Evolutionary conservation across 2,113 vertebrate species (phyloP), one percentile per base, ranked within the genome.

Genomic region (Myotis lucifugus): DNA sequence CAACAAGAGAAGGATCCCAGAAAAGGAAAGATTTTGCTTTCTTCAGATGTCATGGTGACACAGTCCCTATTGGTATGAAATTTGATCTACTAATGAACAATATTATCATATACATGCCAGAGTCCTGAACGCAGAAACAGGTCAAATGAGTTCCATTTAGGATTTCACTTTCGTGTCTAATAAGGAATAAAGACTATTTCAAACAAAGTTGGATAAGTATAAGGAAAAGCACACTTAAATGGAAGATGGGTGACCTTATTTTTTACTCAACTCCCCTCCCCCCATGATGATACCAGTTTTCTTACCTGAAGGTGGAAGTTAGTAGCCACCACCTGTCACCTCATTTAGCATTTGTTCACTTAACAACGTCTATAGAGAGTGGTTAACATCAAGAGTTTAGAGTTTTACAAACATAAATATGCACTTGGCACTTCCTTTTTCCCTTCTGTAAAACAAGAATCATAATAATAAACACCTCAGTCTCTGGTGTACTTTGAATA

Each of bases 141-240:
- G 14, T 78, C 32, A 89, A 78, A 70, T 67, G 59, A 88, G 54
- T 59, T 93, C 83, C 46, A 2, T 48, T 73, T 64, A 52, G 34
- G 48, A 82, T 34, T 93, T 70, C 34, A 61, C 32, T 93, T 79
- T 82, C 34, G 54, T 67, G 52, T 90, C n/a, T 87, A 52, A 32
- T 90, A 72, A 88, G 64, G 61, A 85, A 91, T 78, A 73, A 94
- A 88, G 17, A 82, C 29, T 25, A 59, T 82, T 81, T 93, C 11
- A 83, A 77, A 82, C 79, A 72, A 21, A 83, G 15, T 70, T 95
- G 76, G 77, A 78, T 32, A 90, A 29, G 2, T 48, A 10, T 66
- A 91, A 85, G 34, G 21, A 83, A 96, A 81, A 91, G 32, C 6
- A 88, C 13, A 40, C 12, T 56, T 89, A 91, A 52, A 11, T 48